Evolutionary conservation across 1,140 invertebrate species (phyloP).

Genomic region (Littorina saxatilis): DNA sequence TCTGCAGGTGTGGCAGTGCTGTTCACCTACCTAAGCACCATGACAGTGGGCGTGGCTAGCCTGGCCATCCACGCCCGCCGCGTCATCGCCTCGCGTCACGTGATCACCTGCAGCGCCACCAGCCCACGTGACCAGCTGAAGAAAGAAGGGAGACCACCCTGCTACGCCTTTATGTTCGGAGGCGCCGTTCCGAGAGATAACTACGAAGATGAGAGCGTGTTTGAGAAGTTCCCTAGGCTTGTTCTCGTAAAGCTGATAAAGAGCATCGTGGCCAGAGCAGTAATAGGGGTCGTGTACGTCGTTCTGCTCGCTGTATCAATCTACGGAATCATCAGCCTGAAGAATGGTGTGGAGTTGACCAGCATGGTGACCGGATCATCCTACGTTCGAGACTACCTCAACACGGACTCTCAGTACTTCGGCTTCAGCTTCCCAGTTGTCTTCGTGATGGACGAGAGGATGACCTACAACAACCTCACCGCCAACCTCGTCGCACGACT

Average conservation of each 20-base stretch:
- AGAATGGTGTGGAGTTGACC: slow-evolving; percentile 87
- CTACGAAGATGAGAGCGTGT: slow-evolving; percentile 18
- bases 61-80: slow-evolving; percentile 92
- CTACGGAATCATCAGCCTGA: slow-evolving; percentile 89
- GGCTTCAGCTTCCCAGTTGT: slow-evolving; percentile 40
- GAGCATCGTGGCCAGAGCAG: slow-evolving; percentile 78
- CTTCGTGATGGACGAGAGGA: slow-evolving; percentile 35
- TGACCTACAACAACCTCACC: slow-evolving; percentile 18
- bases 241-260: slow-evolving; percentile 33
- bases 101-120: slow-evolving; percentile 22
- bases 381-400: slow-evolving; percentile 56
- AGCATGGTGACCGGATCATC: slow-evolving; percentile 71
- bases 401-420: slow-evolving; percentile 39
- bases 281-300: slow-evolving; percentile 87
- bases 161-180: slow-evolving; percentile 15
- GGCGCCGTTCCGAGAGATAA: background rate
- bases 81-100: slow-evolving; percentile 79
- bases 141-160: slow-evolving; percentile 15
- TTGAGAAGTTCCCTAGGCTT: slow-evolving; percentile 29
- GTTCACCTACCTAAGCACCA: slow-evolving; percentile 95
- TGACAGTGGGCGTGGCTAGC: slow-evolving; percentile 95
- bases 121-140: slow-evolving; percentile 25
- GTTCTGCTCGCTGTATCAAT: slow-evolving; percentile 89
- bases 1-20: slow-evolving; percentile 89
- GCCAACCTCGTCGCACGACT: slow-evolving; percentile 32